These are phyloP conservation scores for Petrocephalus schoutedeni DNA, from an alignment of 2,797 vertebrate genomes.

Conservation along the genomic window DNA sequence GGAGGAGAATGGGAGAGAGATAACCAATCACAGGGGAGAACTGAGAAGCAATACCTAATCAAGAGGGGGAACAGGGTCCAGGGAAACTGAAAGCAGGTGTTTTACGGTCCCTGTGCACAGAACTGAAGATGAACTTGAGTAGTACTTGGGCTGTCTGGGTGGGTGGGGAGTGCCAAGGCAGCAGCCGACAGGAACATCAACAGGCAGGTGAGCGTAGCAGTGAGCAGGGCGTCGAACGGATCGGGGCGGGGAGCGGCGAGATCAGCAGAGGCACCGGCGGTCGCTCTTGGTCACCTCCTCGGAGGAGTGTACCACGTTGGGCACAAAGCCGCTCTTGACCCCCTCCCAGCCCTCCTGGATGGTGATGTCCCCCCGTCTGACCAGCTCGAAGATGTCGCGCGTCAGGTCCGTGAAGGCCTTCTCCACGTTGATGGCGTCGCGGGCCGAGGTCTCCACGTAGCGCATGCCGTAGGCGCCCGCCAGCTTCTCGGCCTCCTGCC, in stretches of 20 bases:
- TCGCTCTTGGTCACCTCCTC: conserved; percentile 97
- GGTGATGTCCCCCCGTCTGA: conserved; percentile 88
- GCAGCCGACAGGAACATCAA: conserved; percentile 1
- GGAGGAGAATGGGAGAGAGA: not conserved
- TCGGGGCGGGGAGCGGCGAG: conserved; percentile 16
- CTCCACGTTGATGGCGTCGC: conserved; percentile 96
- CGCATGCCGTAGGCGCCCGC: conserved; percentile 88
- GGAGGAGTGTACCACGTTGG: conserved; percentile 94
- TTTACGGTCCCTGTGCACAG: not conserved
- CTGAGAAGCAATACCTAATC: not conserved
- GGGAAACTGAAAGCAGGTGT: not conserved
- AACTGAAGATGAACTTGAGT: not conserved
- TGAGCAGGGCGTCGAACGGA: not conserved
- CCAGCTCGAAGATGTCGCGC: conserved; percentile 89
- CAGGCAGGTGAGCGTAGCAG: conserved; percentile 6
- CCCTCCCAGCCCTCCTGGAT: conserved; percentile 99
- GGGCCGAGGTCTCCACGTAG: conserved; percentile 94
- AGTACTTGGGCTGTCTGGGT: conserved; percentile 3
- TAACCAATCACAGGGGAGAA: not conserved
- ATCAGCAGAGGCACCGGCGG: conserved; percentile 91
- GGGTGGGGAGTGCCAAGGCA: not conserved
- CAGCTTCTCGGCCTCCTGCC: conserved; percentile 92
- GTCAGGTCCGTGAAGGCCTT: conserved; percentile 97
- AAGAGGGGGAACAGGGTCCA: not conserved
- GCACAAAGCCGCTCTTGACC: conserved; percentile 95